These are phyloP conservation scores for Lagopus leucura DNA, from an alignment of 2,113 vertebrate species.

Conservation along the genomic window DNA sequence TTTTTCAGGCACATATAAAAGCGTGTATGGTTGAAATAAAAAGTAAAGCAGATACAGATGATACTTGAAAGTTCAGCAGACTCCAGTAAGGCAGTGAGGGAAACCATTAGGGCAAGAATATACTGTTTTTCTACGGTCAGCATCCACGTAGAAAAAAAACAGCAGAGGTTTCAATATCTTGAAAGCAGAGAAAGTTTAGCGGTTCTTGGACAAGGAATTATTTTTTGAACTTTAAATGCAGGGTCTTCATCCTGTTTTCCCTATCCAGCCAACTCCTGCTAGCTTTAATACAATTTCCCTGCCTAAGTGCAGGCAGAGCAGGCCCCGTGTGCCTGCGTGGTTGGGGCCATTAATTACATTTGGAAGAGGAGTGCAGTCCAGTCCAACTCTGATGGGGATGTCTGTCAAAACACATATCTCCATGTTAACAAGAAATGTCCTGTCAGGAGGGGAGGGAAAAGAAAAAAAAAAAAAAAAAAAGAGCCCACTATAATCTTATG, in stretches of 20 bases:
- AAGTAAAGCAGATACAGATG: slow-evolving; percentile 67
- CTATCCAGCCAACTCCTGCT: not conserved
- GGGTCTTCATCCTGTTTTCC: not conserved
- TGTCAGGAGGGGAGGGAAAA: not conserved
- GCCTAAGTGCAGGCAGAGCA: not conserved
- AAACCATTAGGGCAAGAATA: not conserved
- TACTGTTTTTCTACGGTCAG: not conserved
- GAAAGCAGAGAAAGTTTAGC: not conserved
- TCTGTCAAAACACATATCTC: not conserved
- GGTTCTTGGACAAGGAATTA: not conserved
- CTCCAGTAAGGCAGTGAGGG: not conserved
- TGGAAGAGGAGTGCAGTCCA: not conserved
- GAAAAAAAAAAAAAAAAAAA: not conserved
- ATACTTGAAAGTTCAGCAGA: slow-evolving; percentile 46
- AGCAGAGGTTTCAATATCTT: not conserved
- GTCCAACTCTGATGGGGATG: rapidly evolving
- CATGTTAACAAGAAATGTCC: not conserved
- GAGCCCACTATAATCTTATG: rapidly evolving
- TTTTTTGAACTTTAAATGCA: not conserved
- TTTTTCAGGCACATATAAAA: slow-evolving; percentile 65
- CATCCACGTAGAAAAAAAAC: not conserved
- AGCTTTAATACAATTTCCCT: not conserved
- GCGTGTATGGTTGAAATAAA: slow-evolving; percentile 67
- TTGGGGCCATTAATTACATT: not conserved
- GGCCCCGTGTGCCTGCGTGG: not conserved